Evolutionary conservation across 2,888 invertebrate genomes (phyloP).

Genomic region (Ephialtes manifestator): DNA sequence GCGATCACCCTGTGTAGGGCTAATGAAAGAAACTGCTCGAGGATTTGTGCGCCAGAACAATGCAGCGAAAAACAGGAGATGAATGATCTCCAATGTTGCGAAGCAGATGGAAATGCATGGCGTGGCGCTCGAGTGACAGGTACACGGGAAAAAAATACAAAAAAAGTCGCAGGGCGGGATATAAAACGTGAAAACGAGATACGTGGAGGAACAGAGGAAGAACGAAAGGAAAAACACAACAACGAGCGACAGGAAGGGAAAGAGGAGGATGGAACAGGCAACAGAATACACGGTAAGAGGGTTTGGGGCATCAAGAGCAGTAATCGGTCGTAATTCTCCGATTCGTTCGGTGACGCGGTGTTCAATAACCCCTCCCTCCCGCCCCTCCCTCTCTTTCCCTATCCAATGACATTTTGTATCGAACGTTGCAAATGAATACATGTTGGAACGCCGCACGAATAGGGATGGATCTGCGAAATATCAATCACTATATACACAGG

Average conservation of each 20-base stretch:
- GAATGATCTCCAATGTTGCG: constrained; percentile 62
- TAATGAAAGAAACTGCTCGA: constrained; percentile 64
- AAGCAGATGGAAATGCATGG: constrained; percentile 62
- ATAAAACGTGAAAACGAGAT: constrained; percentile 58
- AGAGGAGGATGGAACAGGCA: constrained; percentile 18
- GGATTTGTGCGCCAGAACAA: constrained; percentile 60
- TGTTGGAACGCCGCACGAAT: constrained; percentile 31
- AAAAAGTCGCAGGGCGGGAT: constrained; percentile 10
- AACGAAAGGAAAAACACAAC: constrained; percentile 5
- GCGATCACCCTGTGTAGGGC: constrained; percentile 42
- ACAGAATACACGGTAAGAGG: constrained; percentile 37
- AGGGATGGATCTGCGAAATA: constrained; percentile 13
- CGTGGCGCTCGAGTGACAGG: constrained; percentile 53
- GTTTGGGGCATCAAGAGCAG: constrained; percentile 40
- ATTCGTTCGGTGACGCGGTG: constrained; percentile 55
- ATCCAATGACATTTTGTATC: constrained; percentile 9
- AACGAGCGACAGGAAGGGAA: not conserved
- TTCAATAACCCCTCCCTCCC: constrained; percentile 2
- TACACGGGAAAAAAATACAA: constrained; percentile 8
- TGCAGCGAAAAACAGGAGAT: constrained; percentile 61
- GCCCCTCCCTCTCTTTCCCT: not conserved
- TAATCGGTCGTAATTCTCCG: constrained; percentile 71
- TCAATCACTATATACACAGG: not conserved
- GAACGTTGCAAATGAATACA: constrained; percentile 56
- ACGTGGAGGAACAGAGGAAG: constrained; percentile 22